phyloP scores from a whole-genome alignment of 1,140 invertebrate species.

The Anadara kagoshimensis region DNA sequence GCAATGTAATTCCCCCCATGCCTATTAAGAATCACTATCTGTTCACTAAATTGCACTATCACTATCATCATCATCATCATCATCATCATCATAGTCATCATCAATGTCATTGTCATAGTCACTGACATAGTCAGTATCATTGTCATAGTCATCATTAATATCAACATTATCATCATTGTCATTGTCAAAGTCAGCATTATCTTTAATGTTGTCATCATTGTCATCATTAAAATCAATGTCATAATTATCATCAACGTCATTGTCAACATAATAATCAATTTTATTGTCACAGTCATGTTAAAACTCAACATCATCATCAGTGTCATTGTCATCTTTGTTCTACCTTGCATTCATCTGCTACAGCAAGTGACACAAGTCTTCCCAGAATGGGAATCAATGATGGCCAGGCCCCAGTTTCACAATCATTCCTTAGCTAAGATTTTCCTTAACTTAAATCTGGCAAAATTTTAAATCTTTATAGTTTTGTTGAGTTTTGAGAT shows the following conservation, averaged over 20 bases:
- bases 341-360: neutral
- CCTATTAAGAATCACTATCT: too few relatives aligned
- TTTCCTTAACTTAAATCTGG: too few relatives aligned
- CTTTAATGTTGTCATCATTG: neutral
- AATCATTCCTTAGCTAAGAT: too few relatives aligned
- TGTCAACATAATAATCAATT: neutral
- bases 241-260: slow-evolving; percentile 11
- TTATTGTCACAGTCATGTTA: neutral
- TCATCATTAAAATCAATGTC: slow-evolving; percentile 3
- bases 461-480: too few relatives aligned
- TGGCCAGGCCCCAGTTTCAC: too few relatives aligned
- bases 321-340: slow-evolving; percentile 1
- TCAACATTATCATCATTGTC: neutral
- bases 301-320: slow-evolving; percentile 1
- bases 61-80: slow-evolving; percentile 14
- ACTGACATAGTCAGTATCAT: too few relatives aligned
- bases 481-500: too few relatives aligned
- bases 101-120: too few relatives aligned
- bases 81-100: slow-evolving; percentile 4
- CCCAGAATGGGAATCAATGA: too few relatives aligned
- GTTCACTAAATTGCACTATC: neutral
- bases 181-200: slow-evolving; percentile 3
- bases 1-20: too few relatives aligned
- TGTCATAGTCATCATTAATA: neutral
- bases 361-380: too few relatives aligned